Base-by-base conservation (phyloP, 1,140 invertebrate species). In the Calycopis cecrops region DNA sequence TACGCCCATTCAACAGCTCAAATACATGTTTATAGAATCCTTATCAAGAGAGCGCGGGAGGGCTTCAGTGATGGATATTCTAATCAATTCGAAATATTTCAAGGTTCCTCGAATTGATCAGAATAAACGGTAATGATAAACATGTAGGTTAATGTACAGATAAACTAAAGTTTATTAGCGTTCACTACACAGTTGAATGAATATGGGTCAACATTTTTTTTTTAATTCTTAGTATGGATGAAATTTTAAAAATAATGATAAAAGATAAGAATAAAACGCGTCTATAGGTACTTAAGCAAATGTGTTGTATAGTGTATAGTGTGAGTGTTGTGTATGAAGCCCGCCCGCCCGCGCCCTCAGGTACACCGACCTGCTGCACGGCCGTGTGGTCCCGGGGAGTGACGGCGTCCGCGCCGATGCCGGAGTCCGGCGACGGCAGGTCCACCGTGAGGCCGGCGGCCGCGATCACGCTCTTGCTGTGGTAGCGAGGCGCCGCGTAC, bases 361-460 rank as follows among this genome's bases (percentile, higher is more conserved):
- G 61, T 55, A 57, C 65, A 88, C 90, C 88, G 89, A 97, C 96
- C 94, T 96, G 95, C 88, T 96, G 95, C 73, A 94, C 93, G 85
- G 92, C 93, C 77, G 91, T 94, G 89, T 93, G 95, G 88, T 94
- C 95, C 77, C 94, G 88, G 38, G 96, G 96, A 33, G 96, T 97
- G 72, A 96, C 95, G 62, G 95, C 94, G 71, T 97, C 95, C 1
- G 95, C 94, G 21, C 96, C 96, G 68, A 97, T 97, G 14, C 96
- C 96, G 65, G 94, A 96, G 83, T 97, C 96, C 1, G 96, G 96
- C 57, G 95, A 97, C 0, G 96, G 96, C 63, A 98, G 90, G 87
- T 98, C 96, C 64, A 97, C 95, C 4, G 94, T 96, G 38, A 97
- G 91, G 4, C 94, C 94, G 67, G 93, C 93, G 35, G 92, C 92